Percentiles rank a stretch among this genome's conserved stretches.
phyloP scores from a whole-genome alignment of 2,888 invertebrate genomes.

The Plagodis dolabraria region DNA sequence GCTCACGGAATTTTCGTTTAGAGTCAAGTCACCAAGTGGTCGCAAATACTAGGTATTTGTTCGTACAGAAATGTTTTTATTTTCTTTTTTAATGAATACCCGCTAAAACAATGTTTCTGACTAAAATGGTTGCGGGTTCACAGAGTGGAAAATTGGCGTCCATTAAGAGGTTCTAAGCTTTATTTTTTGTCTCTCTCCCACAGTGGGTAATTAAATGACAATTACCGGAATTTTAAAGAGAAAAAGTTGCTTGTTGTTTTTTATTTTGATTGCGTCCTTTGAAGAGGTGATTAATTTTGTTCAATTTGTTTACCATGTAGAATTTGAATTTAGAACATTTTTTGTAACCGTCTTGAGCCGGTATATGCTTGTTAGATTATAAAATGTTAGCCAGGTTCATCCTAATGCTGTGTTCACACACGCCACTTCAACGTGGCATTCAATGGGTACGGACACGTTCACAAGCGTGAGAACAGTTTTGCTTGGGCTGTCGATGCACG shows the following conservation, averaged over 20 bases:
- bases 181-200: slow-evolving; percentile 59
- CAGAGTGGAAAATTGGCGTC: slow-evolving; percentile 65
- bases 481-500: no score
- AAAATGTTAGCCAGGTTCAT: no score
- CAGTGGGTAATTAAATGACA: slow-evolving; percentile 77
- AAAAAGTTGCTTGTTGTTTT: slow-evolving; percentile 45
- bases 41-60: slow-evolving; percentile 19
- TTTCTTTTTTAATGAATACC: slow-evolving; percentile 44
- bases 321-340: no score
- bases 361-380: no score
- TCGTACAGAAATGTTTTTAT: slow-evolving; percentile 34
- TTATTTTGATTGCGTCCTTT: slow-evolving; percentile 41
- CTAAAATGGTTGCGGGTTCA: slow-evolving; percentile 53
- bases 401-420: no score
- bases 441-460: no score
- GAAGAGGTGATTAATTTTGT: slow-evolving; percentile 41
- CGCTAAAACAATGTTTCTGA: slow-evolving; percentile 57
- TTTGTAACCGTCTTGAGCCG: no score
- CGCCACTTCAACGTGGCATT: no score
- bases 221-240: slow-evolving; percentile 65
- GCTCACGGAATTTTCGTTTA: slow-evolving; percentile 11
- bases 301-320: slow-evolving; percentile 5
- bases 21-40: slow-evolving; percentile 23
- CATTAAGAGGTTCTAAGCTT: slow-evolving; percentile 65
- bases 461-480: no score